phyloP scores from a whole-genome alignment of 2,113 vertebrate species.

The Platycercus adscitus region DNA sequence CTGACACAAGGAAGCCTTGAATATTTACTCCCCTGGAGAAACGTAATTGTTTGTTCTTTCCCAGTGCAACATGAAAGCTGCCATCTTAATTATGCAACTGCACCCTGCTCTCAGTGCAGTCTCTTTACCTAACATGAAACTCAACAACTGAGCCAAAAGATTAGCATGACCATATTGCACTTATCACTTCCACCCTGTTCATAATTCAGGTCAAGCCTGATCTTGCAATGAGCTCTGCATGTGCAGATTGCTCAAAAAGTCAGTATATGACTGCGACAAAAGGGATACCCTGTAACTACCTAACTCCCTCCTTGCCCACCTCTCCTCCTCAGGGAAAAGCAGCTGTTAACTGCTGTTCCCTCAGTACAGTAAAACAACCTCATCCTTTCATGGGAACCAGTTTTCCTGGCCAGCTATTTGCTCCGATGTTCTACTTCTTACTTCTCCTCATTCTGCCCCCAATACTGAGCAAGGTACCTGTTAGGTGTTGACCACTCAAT shows the following conservation, averaged over 20 bases:
- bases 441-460: neutral
- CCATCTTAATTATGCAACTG: neutral
- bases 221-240: neutral
- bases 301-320: neutral
- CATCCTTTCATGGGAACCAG: neutral
- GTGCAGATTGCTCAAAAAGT: neutral
- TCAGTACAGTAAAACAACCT: neutral
- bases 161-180: neutral
- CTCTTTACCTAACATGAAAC: neutral
- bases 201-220: neutral
- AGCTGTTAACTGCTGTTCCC: neutral
- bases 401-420: neutral
- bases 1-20: neutral
- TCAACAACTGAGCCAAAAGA: neutral
- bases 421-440: neutral
- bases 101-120: neutral
- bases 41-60: neutral
- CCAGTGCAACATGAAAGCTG: neutral
- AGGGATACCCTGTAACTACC: neutral
- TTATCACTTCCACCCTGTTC: neutral
- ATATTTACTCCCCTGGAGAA: neutral
- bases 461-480: neutral
- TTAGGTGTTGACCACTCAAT: neutral
- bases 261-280: neutral
- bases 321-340: neutral